A percentile compares a stretch with the other conserved stretches of the same genome.
Evolutionary conservation across 1,140 invertebrate species (phyloP).

Genomic region (Eumeta japonica): DNA sequence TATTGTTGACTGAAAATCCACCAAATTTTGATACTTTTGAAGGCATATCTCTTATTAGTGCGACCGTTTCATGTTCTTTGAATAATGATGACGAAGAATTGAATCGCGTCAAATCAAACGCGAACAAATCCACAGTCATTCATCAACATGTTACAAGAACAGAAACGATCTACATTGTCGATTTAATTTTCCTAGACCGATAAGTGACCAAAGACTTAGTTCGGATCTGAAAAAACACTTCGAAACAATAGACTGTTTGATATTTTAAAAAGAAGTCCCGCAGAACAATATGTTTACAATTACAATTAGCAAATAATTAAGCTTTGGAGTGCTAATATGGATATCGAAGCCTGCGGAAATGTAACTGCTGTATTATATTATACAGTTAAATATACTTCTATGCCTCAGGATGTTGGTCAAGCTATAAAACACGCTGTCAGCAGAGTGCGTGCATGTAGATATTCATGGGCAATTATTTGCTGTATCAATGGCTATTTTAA

Average conservation of each 20-base stretch:
- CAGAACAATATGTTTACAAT: slow-evolving; percentile 1
- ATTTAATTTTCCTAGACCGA: slow-evolving; percentile 2
- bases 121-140: slow-evolving; percentile 4
- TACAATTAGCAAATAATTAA: slow-evolving; percentile 4
- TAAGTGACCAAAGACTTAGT: background rate
- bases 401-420: no score
- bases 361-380: no score
- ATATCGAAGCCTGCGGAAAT: no score
- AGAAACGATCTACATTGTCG: background rate
- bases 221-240: background rate
- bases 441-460: no score
- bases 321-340: no score
- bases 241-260: slow-evolving; percentile 1
- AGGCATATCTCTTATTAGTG: background rate
- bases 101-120: background rate
- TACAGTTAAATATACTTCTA: no score
- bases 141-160: slow-evolving; percentile 5
- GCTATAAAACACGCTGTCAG: no score
- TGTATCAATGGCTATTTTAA: no score
- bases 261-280: background rate
- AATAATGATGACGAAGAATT: background rate
- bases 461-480: no score
- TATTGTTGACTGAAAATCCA: background rate
- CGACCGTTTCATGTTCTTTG: slow-evolving; percentile 3
- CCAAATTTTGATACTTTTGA: background rate